A percentile compares a stretch with the other conserved stretches of the same genome.
phyloP scores from a whole-genome alignment of 2,888 invertebrate species.

The Junonia oenone region DNA sequence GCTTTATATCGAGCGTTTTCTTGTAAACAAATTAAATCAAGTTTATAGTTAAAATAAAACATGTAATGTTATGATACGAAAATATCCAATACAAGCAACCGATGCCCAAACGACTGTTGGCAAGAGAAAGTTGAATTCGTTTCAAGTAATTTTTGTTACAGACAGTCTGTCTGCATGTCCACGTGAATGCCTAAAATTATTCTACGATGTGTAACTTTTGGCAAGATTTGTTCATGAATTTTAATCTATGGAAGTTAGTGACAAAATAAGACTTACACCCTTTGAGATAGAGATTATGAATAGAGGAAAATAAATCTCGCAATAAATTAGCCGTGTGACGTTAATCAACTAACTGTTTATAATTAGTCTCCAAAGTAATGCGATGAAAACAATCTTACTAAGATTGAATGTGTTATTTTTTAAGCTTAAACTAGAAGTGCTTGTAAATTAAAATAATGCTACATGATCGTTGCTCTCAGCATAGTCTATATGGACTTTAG shows the following conservation, averaged over 20 bases:
- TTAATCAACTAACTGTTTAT: not conserved
- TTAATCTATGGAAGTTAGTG: not conserved
- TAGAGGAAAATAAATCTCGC: not conserved
- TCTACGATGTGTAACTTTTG: not conserved
- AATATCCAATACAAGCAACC: slow-evolving; percentile 14
- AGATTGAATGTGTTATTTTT: not conserved
- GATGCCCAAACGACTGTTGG: slow-evolving; percentile 20
- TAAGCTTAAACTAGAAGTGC: not conserved
- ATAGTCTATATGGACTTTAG: too few species aligned
- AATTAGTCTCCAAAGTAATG: not conserved
- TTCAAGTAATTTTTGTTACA: slow-evolving; percentile 25
- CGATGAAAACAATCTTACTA: not conserved
- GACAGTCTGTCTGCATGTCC: slow-evolving; percentile 22
- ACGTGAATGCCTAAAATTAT: slow-evolving; percentile 5
- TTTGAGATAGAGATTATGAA: not conserved
- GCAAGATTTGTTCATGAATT: not conserved
- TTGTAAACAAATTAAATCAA: not conserved
- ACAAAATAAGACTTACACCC: not conserved
- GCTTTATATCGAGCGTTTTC: not conserved
- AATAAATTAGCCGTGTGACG: not conserved
- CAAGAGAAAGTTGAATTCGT: slow-evolving; percentile 33
- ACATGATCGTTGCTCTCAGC: not conserved
- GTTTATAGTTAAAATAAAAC: not conserved
- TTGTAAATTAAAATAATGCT: not conserved
- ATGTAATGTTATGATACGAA: slow-evolving; percentile 13